phyloP scores from a whole-genome alignment of 2,888 invertebrate species.

The Apamea anceps region DNA sequence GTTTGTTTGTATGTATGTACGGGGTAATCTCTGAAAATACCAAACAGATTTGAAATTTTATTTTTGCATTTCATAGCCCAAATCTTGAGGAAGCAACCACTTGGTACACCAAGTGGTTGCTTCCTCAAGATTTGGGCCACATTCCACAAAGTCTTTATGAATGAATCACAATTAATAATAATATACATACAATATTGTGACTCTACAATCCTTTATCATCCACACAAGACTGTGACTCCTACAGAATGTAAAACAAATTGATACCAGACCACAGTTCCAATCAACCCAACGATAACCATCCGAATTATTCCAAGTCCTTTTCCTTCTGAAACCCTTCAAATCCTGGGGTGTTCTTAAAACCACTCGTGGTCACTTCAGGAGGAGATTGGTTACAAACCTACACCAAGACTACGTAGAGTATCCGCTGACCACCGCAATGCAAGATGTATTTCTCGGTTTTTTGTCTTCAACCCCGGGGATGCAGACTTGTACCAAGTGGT shows the following conservation, averaged over 20 bases:
- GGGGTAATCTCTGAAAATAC: too few species aligned
- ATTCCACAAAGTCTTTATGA: neutral
- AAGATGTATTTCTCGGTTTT: too few species aligned
- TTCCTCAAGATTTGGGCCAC: too few species aligned
- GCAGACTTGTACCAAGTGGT: neutral
- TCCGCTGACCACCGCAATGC: too few species aligned
- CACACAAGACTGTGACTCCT: neutral
- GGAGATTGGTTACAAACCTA: neutral
- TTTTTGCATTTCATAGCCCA: too few species aligned
- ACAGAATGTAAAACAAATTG: neutral
- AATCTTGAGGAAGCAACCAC: neutral
- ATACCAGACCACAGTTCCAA: neutral
- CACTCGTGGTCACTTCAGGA: neutral
- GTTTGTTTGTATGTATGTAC: too few species aligned
- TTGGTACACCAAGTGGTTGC: neutral
- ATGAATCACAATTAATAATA: neutral
- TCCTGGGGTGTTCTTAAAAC: neutral
- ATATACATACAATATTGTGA: neutral
- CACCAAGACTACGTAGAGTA: neutral
- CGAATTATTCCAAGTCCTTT: neutral
- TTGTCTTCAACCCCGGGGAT: too few species aligned
- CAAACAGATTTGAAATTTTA: too few species aligned
- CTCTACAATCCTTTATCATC: neutral
- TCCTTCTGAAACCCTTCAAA: neutral
- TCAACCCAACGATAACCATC: too few species aligned